Evolutionary conservation across 2,888 invertebrate species (phyloP).

Genomic region (Xylophagus ater): DNA sequence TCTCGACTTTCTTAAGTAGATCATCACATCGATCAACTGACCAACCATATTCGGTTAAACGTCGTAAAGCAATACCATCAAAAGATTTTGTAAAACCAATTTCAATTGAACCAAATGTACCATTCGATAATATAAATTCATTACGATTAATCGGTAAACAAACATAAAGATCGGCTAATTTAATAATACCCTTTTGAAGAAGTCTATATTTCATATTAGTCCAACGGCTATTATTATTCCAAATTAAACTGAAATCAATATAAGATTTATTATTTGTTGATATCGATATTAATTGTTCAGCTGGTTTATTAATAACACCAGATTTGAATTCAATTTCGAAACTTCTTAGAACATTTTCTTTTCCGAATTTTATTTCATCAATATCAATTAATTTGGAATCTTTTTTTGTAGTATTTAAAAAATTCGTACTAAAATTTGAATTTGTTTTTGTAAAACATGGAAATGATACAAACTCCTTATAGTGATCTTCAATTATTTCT

Average conservation of each 20-base stretch:
- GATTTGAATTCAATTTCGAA: conserved; percentile 10
- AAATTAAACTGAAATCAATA: conserved; percentile 10
- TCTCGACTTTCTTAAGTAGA: conserved; percentile 8
- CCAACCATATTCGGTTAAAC: conserved; percentile 10
- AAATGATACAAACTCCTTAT: no score
- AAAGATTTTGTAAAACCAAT: conserved; percentile 31
- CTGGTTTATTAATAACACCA: conserved; percentile 3
- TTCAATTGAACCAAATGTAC: conserved; percentile 34
- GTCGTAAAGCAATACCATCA: conserved; percentile 27
- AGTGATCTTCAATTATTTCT: no score
- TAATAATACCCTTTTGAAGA: conserved; percentile 10
- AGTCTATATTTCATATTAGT: conserved; percentile 9
- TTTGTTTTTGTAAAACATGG: no score
- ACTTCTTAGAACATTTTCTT: not conserved
- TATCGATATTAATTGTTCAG: conserved; percentile 6
- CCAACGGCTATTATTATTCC: conserved; percentile 11
- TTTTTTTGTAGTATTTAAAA: no score
- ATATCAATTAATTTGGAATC: no score
- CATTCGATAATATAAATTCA: conserved; percentile 15
- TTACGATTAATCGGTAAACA: conserved; percentile 11
- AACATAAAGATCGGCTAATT: conserved; percentile 9
- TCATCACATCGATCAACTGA: conserved; percentile 17
- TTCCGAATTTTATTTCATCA: no score
- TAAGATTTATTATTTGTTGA: conserved; percentile 7
- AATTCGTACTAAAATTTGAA: no score